Evolutionary conservation across 1,140 invertebrate species (phyloP), one percentile per base, ranked within the genome.

Genomic region (Apis florea): DNA sequence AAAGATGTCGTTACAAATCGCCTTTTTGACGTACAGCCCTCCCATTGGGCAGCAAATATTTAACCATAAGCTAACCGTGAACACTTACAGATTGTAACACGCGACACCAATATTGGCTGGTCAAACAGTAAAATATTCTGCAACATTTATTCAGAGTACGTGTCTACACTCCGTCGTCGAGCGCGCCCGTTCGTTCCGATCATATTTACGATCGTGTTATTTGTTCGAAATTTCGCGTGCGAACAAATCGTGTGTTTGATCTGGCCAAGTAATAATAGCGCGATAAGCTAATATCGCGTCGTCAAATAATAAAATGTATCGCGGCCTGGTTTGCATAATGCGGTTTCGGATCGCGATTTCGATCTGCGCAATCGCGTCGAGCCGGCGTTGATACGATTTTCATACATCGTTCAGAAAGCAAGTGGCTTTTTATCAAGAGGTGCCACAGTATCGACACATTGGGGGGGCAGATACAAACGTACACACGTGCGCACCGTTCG

Each of bases 281-380:
- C 26, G 67, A 24, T 71, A 72, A 56, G 61, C 61, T 49, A 80
- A 72, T 67, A 80, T 51, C 10, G 49, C 51, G 17, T 74, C n/a
- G 67, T 13, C 49, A 63, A 79, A 79, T 79, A 79, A 79, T 72
- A 72, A 79, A 79, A 79, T 64, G 54, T 72, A 53, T 19, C 8
- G 15, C 4, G 15, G 1, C 15, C 12, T 49, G 56, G 19, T 63
- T 63, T 54, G 77, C 56, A 40, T 71, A 63, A 71, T 63, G 56
- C 26, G 67, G 21, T 70, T 63, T 24, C 49, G 49, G 31, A 47
- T 77, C 61, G 49, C 73, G 64, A 58, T 56, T 47, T 40, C 74
- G n/a, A 26, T 47, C 26, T 40, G 31, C 31, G 31, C 31, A 40
- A 5, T 40, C 31, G 31, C 31, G 11, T 53, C 19, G 40, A 21